Evolutionary conservation across 2,888 invertebrate species (phyloP), one percentile per base, ranked within the genome.

Genomic region (Bembecia ichneumoniformis): DNA sequence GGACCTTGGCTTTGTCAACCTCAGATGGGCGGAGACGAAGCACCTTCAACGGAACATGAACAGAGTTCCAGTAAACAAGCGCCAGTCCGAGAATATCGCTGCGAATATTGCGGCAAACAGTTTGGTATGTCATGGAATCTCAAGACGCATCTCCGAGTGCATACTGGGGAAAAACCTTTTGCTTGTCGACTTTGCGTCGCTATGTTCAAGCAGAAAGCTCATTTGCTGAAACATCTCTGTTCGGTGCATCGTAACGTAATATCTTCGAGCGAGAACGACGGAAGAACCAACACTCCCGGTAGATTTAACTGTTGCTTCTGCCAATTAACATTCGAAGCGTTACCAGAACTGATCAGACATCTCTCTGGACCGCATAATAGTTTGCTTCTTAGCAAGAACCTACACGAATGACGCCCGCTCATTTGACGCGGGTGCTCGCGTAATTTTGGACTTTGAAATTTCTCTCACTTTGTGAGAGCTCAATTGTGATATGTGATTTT

Each of bases 61-160:
- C 88, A 82, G 72, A 88, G 83, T 52, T 88, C 87, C 35, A 89
- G 87, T 71, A 89, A 87, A 72, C 87, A 87, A 71, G 89, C 86
- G 55, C 92, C 93, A 47, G 93, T 94, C 45, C 90, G 95, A 51
- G 95, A 95, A 74, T 96, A 96, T 74, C 92, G 95, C 52, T 96
- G 95, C 73, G 94, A 94, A 71, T 95, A 95, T 75, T 95, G 95
- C 75, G 95, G 95, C 51, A 96, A 96, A 80, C 95, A 95, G 77
- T 96, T 96, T 66, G 95, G 95, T 53, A 95, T 95, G 95, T 95
- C 95, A 52, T 96, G 95, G 95, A 96, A 96, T 88, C 89, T 96
- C 67, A 96, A 96, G 77, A 96, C 95, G 54, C 95, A 95, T 80
- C 88, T 95, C 51, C 89, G 95, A 69, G 95, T 96, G 16, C 95